Conservation (phyloP, 2,888 invertebrate species). For the Catocala fraxini region DNA sequence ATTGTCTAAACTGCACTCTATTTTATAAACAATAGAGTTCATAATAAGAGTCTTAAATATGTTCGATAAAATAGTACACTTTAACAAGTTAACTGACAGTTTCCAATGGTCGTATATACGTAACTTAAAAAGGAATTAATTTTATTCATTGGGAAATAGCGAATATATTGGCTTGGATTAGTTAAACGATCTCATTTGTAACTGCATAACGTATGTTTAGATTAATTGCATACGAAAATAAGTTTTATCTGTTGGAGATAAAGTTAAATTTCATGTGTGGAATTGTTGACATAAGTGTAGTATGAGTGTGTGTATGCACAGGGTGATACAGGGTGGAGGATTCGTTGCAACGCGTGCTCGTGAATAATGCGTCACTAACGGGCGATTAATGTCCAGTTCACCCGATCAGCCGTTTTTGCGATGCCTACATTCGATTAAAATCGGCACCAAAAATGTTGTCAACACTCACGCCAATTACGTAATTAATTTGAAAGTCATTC, state of each 20-base stretch:
- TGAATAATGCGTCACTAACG: constrained; percentile 86
- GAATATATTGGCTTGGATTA: constrained; percentile 85
- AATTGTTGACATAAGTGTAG: constrained; percentile 34
- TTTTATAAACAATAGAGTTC: constrained; percentile 31
- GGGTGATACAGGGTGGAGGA: constrained; percentile 76
- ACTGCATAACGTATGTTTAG: constrained; percentile 41
- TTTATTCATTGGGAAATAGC: constrained; percentile 83
- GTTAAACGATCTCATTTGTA: constrained; percentile 69
- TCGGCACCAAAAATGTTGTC: constrained; percentile 39
- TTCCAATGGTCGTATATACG: constrained; percentile 71
- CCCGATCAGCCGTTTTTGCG: constrained; percentile 70
- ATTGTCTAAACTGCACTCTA: constrained; percentile 52
- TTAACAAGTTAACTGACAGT: constrained; percentile 50
- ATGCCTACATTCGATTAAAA: constrained; percentile 55
- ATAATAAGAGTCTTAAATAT: constrained; percentile 21
- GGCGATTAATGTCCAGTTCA: constrained; percentile 82
- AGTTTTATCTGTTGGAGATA: constrained; percentile 19
- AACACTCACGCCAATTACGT: constrained; percentile 23
- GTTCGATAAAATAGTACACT: constrained; percentile 36
- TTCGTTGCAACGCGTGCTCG: constrained; percentile 82
- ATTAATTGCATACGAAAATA: constrained; percentile 21
- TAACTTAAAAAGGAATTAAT: constrained; percentile 82
- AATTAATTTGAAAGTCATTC: constrained; percentile 23
- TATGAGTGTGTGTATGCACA: constrained; percentile 49
- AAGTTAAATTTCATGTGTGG: constrained; percentile 41